A percentile compares a stretch with the other conserved stretches of the same genome.
phyloP scores from a whole-genome alignment of 1,140 invertebrate species.

The Lepidotrigona ventralis region DNA sequence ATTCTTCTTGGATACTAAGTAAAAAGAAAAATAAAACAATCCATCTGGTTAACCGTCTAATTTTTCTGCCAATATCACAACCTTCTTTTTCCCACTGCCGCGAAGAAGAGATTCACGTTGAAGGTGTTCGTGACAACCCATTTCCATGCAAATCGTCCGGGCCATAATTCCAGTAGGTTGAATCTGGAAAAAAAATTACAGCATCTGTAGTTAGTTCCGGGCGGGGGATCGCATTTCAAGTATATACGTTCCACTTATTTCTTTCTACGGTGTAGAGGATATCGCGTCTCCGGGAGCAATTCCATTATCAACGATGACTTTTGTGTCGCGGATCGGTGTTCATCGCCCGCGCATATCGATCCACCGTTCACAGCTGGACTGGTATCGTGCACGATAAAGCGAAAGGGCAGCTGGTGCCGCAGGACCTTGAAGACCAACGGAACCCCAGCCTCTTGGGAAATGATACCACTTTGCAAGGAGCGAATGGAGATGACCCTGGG shows the following conservation, averaged over 20 bases:
- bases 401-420: conserved; percentile 64
- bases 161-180: conserved; percentile 72
- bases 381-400: conserved; percentile 38
- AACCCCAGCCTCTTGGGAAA: conserved; percentile 74
- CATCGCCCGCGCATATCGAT: conserved; percentile 24
- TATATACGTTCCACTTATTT: conserved; percentile 17
- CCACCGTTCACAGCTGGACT: neutral
- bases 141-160: conserved; percentile 74
- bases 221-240: conserved; percentile 26
- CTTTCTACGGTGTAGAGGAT: conserved; percentile 1
- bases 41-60: neutral
- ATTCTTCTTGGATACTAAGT: no score
- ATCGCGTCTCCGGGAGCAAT: conserved; percentile 38
- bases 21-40: neutral
- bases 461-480: conserved; percentile 78
- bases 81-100: neutral
- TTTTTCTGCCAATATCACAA: neutral
- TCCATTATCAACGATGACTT: conserved; percentile 41
- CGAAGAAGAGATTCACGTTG: neutral
- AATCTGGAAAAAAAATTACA: conserved; percentile 69
- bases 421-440: conserved; percentile 60
- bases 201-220: conserved; percentile 77
- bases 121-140: conserved; percentile 39
- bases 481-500: conserved; percentile 78
- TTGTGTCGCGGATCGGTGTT: conserved; percentile 9